Evolutionary conservation across 2,113 vertebrate species (phyloP).

Genomic region (Bolborhynchus lineola): DNA sequence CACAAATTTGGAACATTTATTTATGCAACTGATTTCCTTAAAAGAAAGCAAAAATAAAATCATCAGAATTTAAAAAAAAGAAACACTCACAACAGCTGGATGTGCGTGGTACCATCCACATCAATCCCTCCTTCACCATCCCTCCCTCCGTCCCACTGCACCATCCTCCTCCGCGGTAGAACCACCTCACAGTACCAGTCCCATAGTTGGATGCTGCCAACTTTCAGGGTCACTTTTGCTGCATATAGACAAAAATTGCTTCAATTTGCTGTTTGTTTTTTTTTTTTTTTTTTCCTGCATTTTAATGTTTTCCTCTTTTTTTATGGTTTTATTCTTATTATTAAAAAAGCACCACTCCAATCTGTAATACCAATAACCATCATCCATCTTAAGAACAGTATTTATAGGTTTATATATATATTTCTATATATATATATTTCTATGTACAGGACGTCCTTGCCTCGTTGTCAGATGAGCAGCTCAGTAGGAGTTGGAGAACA

Average conservation of each 20-base stretch:
- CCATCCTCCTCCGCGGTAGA: not conserved
- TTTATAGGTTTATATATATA: slow-evolving; percentile 56
- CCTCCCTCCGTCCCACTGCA: not conserved
- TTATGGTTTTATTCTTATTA: not conserved
- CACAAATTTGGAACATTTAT: slow-evolving; percentile 63
- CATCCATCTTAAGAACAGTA: slow-evolving; percentile 54
- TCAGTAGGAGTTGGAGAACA: not conserved
- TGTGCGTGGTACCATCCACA: not conserved
- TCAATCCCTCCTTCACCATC: not conserved
- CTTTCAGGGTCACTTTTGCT: not conserved
- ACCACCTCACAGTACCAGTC: not conserved
- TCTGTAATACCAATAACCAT: slow-evolving; percentile 53
- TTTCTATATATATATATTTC: slow-evolving; percentile 38
- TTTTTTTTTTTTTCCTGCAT: not conserved
- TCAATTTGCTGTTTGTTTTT: not conserved
- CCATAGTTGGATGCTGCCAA: not conserved
- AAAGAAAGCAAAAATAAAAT: slow-evolving; percentile 39
- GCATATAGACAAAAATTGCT: not conserved
- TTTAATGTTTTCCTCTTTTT: not conserved
- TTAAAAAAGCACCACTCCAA: slow-evolving; percentile 52
- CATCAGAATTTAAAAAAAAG: not conserved
- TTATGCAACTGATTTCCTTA: slow-evolving; percentile 47
- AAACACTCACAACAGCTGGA: not conserved
- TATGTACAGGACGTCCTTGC: slow-evolving; percentile 52
- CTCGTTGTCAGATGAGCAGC: not conserved